Percentiles rank a stretch among this genome's conserved stretches.
Conservation (phyloP, 53 echinoderm and acorn worm species). For the Paracentrotus lividus region DNA sequence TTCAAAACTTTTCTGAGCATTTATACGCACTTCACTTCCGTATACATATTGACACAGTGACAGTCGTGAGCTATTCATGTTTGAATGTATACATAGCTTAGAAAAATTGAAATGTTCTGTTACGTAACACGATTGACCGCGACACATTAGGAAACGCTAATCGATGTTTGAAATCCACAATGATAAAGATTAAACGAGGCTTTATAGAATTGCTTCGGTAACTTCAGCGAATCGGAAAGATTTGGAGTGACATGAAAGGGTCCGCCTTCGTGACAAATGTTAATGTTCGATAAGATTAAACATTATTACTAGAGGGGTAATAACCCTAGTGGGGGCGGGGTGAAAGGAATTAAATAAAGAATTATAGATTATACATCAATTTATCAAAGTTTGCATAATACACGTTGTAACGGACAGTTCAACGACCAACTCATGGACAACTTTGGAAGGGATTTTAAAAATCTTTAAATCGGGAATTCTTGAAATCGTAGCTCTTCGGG, state of each 20-base stretch:
- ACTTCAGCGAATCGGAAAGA: neutral
- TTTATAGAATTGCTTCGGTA: neutral
- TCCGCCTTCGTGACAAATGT: neutral
- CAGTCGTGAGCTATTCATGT: neutral
- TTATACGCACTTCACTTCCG: too few relatives aligned
- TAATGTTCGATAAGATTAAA: neutral
- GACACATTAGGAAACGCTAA: neutral
- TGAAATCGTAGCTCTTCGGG: too few relatives aligned
- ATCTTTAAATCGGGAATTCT: too few relatives aligned
- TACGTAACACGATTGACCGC: constrained; percentile 1
- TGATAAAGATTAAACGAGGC: neutral
- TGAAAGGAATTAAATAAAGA: neutral
- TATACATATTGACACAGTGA: too few relatives aligned
- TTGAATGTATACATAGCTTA: neutral
- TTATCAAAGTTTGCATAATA: neutral
- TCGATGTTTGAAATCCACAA: neutral
- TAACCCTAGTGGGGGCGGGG: too few relatives aligned
- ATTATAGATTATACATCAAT: constrained; percentile 1
- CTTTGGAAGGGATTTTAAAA: too few relatives aligned
- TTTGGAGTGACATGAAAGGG: neutral
- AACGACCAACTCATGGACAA: neutral
- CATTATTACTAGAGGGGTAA: too few relatives aligned
- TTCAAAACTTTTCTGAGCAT: too few relatives aligned
- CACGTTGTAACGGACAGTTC: neutral
- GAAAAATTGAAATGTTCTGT: neutral